phyloP scores from a whole-genome alignment of 2,797 vertebrate genomes.

The Miichthys miiuy region DNA sequence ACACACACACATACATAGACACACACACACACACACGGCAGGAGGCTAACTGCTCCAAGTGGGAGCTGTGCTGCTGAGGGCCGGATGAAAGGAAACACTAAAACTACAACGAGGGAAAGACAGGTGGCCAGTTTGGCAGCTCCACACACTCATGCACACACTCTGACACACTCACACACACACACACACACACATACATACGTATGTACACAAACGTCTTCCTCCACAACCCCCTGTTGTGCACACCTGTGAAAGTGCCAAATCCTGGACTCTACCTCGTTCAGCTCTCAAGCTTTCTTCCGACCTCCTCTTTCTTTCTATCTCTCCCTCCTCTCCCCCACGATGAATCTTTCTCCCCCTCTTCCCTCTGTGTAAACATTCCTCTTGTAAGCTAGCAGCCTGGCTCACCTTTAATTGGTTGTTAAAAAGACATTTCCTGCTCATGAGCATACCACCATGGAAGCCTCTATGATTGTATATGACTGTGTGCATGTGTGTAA shows the following conservation, averaged over 20 bases:
- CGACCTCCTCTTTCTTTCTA: constrained; percentile 33
- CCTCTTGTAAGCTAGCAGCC: constrained; percentile 72
- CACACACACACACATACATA: constrained; percentile 30
- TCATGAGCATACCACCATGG: constrained; percentile 71
- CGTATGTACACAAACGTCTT: constrained; percentile 65
- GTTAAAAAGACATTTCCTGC: constrained; percentile 85
- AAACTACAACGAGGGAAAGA: constrained; percentile 85
- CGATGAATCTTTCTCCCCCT: constrained; percentile 54
- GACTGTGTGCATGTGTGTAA: constrained; percentile 16
- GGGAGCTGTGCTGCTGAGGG: constrained; percentile 83
- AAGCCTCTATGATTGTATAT: constrained; percentile 37
- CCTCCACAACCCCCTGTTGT: constrained; percentile 77
- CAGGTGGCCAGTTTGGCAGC: constrained; percentile 83
- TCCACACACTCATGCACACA: constrained; percentile 53
- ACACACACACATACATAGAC: constrained; percentile 45
- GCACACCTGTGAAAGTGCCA: constrained; percentile 84
- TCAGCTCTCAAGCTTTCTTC: constrained; percentile 50
- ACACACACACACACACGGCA: constrained; percentile 61
- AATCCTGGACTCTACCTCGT: constrained; percentile 58
- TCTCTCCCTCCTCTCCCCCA: constrained; percentile 46
- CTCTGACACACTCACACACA: constrained; percentile 27
- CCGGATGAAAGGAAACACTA: constrained; percentile 86
- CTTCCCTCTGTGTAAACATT: constrained; percentile 78
- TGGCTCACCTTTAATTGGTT: constrained; percentile 79
- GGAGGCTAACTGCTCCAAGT: constrained; percentile 83